Conservation (phyloP, 1,140 invertebrate genomes). For the Mercenaria mercenaria region DNA sequence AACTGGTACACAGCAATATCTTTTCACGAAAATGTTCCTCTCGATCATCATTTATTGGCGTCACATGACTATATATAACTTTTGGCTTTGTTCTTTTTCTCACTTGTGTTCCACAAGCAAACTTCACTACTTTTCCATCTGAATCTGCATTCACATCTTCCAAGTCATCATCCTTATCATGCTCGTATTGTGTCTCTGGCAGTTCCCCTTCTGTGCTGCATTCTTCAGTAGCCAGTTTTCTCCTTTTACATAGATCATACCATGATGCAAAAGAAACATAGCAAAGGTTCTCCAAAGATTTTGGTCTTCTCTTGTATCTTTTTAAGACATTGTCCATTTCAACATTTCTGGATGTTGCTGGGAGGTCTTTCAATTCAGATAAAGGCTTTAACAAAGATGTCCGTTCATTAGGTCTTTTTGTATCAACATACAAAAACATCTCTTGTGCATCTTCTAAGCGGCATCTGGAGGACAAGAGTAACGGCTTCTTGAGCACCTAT, state of each 20-base stretch:
- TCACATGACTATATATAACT: slow-evolving; percentile 30
- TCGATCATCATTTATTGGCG: background rate
- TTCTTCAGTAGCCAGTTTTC: background rate
- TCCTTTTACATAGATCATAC: slow-evolving; percentile 6
- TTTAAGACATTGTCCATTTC: slow-evolving; percentile 4
- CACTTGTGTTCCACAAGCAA: slow-evolving; percentile 37
- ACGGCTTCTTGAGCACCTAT: slow-evolving; percentile 36
- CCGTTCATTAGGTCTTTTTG: slow-evolving; percentile 1
- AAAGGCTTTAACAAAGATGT: background rate
- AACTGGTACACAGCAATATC: slow-evolving; percentile 43
- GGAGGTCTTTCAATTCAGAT: background rate
- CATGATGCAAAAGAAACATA: slow-evolving; percentile 16
- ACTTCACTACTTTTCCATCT: background rate
- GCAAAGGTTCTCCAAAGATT: background rate
- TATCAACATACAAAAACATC: slow-evolving; percentile 38
- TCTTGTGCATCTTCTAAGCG: slow-evolving; percentile 7
- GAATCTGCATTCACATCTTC: background rate
- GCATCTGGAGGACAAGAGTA: background rate
- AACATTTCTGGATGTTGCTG: background rate
- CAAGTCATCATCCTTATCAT: slow-evolving; percentile 30
- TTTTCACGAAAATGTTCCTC: slow-evolving; percentile 48
- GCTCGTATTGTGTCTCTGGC: slow-evolving; percentile 2
- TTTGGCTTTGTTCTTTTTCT: slow-evolving; percentile 20
- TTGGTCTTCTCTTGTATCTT: slow-evolving; percentile 31
- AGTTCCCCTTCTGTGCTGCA: background rate